Base-by-base conservation (phyloP, 2,888 invertebrate genomes). In the Atethmia centrago region DNA sequence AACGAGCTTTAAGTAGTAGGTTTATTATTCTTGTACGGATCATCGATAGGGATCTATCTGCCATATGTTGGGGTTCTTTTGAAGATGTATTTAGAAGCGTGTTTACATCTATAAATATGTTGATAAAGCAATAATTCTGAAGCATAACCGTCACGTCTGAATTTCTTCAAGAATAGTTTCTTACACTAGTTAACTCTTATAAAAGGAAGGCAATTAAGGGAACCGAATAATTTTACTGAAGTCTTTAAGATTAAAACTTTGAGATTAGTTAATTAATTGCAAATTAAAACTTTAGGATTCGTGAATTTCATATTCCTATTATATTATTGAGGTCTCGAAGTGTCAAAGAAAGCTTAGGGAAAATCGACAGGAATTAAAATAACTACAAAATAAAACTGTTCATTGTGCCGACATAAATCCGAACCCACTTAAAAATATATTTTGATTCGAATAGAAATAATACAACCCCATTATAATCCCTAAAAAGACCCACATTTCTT, bases 51-150 rank as follows among this genome's bases (percentile, higher is more conserved):
- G 78, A 82, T 80, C 77, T 82, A 77, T 77, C 71, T 82, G 59
- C 83, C 80, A 80, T 70, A 83, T 83, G 83, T n/a, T 79, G 63
- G 66, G 55, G 74, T 51, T 73, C 80, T 83, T 78, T 80, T 80
- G 80, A 80, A 83, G 80, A 58, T 66, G 36, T 9, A 78, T 80
- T 79, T 79, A 79, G 83, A 73, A 79, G 58, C 59, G 9, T 73
- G 67, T 73, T 73, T 80, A 73, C 25, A 31, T 69, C 21, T 72
- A 65, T 49, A 56, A 80, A 82, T 61, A 79, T 49, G 51, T 67
- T 68, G 47, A 68, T 80, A 64, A 59, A 53, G 51, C 21, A 66
- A 80, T 80, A 12, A 75, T 64, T 64, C 7, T 74, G 19, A 40
- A 66, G 28, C 36, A 56, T 31, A 65, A 49, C 51, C 25, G 21